phyloP scores from a whole-genome alignment of 2,888 invertebrate species.

The Leucozona laternaria region DNA sequence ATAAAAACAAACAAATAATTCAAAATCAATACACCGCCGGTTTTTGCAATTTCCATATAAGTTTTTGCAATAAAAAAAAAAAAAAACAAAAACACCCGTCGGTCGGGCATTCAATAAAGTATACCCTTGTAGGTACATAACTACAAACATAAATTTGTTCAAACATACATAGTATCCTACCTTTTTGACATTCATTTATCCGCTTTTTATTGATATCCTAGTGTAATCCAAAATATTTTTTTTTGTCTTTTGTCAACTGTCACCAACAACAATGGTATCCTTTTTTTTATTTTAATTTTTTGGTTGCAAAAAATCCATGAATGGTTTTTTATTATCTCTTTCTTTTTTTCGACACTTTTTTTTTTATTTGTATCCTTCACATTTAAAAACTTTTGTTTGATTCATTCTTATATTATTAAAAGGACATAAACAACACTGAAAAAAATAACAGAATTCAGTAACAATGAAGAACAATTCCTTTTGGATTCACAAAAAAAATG shows the following conservation, averaged over 20 bases:
- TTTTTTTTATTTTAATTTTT: conserved; percentile 5
- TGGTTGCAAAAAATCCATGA: background rate
- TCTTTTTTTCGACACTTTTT: background rate
- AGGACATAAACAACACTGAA: conserved; percentile 3
- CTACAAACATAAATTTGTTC: background rate
- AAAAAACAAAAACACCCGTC: background rate
- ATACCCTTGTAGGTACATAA: background rate
- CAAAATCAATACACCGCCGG: conserved; percentile 26
- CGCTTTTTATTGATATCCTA: conserved; percentile 69
- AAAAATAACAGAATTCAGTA: background rate
- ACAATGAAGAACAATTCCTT: conserved; percentile 15
- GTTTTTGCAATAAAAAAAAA: background rate
- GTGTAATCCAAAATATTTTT: conserved; percentile 65
- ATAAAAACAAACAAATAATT: background rate
- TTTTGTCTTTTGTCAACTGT: conserved; percentile 1
- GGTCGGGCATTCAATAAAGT: background rate
- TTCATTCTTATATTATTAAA: conserved; percentile 10
- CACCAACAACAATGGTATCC: background rate
- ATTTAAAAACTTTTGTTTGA: conserved; percentile 6
- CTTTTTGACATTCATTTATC: conserved; percentile 76
- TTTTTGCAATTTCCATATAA: conserved; percentile 15
- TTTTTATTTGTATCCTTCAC: background rate
- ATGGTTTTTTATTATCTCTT: background rate
- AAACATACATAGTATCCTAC: conserved; percentile 56
- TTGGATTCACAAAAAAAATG: conserved; percentile 2